These are phyloP conservation scores for Leptonema lineaticorne DNA, from an alignment of 1,140 invertebrate species.

Conservation along the genomic window DNA sequence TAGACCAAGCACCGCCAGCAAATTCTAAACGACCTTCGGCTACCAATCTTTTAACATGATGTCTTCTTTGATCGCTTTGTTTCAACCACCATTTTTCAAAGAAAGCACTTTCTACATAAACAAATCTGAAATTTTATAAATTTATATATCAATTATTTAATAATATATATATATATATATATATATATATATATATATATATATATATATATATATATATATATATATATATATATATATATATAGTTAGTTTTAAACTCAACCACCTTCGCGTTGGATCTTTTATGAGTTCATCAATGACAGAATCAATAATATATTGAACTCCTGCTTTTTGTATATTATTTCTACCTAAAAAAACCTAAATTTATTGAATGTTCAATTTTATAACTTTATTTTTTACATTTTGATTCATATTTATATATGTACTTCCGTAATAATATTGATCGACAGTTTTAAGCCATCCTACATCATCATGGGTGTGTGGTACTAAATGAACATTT, in stretches of 20 bases:
- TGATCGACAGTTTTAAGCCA: conserved; percentile 87
- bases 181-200: too few species aligned
- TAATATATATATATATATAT: too few species aligned
- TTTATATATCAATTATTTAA: not conserved
- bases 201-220: too few species aligned
- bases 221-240: too few species aligned
- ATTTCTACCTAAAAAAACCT: conserved; percentile 60
- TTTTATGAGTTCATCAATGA: conserved; percentile 72
- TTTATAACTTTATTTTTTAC: conserved; percentile 22
- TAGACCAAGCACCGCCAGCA: conserved; percentile 67
- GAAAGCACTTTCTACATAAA: conserved; percentile 75
- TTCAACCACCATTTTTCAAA: conserved; percentile 88
- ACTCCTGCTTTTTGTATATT: conserved; percentile 78
- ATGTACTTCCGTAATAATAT: conserved; percentile 75
- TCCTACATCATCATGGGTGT: conserved; percentile 80
- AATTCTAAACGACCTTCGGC: conserved; percentile 72
- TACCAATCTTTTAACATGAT: conserved; percentile 53
- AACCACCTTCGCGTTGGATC: conserved; percentile 56
- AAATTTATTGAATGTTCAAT: not conserved
- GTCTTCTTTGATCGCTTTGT: conserved; percentile 50
- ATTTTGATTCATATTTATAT: conserved; percentile 5
- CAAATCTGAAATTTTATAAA: conserved; percentile 56
- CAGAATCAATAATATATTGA: conserved; percentile 89
- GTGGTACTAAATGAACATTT: conserved; percentile 76
- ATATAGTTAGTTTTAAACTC: not conserved